A percentile compares a stretch with the other conserved stretches of the same genome.
phyloP scores from a whole-genome alignment of 1,140 invertebrate species.

The Drosophila obscura region DNA sequence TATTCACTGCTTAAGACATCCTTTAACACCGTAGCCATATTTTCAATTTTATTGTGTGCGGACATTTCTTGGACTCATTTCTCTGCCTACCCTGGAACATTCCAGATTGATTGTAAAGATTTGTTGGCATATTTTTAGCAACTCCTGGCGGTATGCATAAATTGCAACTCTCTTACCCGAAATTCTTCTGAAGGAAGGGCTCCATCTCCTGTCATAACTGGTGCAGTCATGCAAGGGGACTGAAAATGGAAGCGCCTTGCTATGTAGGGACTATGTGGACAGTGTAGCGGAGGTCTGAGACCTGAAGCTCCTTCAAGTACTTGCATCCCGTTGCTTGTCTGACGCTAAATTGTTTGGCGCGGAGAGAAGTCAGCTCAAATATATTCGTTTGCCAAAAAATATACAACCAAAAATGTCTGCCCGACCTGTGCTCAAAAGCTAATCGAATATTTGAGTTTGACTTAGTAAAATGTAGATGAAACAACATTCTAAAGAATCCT shows the following conservation, averaged over 20 bases:
- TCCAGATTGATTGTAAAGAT: slow-evolving; percentile 30
- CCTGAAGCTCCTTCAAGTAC: not conserved
- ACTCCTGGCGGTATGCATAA: slow-evolving; percentile 23
- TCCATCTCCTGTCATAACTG: slow-evolving; percentile 13
- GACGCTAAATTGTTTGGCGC: slow-evolving; percentile 13
- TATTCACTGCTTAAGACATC: no score
- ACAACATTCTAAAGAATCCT: no score
- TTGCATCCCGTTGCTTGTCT: not conserved
- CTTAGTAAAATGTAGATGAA: no score
- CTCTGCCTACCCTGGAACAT: not conserved
- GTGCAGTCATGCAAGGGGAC: slow-evolving; percentile 26
- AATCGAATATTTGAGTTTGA: no score
- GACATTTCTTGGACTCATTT: not conserved
- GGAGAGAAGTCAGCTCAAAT: slow-evolving; percentile 1
- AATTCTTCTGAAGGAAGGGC: not conserved
- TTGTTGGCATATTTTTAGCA: slow-evolving; percentile 19
- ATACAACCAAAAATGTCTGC: not conserved
- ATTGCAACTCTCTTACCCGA: not conserved
- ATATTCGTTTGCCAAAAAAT: slow-evolving; percentile 30
- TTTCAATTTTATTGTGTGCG: slow-evolving; percentile 3
- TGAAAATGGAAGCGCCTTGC: slow-evolving; percentile 7
- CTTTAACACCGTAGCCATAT: not conserved
- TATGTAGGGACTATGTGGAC: no score
- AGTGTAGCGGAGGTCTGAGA: no score
- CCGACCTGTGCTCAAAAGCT: not conserved